Conservation (phyloP, 1,140 invertebrate genomes). For the Heliconius hewitsoni region DNA sequence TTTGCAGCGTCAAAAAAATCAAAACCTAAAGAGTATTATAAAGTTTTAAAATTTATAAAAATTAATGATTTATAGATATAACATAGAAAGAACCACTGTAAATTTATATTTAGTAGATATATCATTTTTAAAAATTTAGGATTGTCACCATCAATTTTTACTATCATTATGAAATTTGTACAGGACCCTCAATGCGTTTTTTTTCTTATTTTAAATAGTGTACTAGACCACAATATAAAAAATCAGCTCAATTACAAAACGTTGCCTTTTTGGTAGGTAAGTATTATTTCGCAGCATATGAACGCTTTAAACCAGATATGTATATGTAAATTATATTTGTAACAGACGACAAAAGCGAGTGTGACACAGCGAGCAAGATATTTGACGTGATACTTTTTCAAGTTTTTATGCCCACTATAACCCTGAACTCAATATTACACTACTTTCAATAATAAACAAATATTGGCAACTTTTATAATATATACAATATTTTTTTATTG, state of each 20-base stretch:
- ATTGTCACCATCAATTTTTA: too few species aligned
- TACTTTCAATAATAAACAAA: constrained; percentile 15
- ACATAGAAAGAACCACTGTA: too few species aligned
- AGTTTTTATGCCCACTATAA: constrained; percentile 34
- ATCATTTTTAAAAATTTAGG: too few species aligned
- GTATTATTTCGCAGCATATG: neutral
- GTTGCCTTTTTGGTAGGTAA: neutral
- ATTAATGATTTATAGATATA: too few species aligned
- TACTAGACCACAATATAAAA: neutral
- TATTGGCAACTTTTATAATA: neutral
- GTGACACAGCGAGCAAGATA: neutral
- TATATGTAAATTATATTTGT: constrained; percentile 1
- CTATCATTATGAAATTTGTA: too few species aligned
- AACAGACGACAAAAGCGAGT: neutral
- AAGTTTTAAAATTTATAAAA: too few species aligned
- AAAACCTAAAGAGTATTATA: too few species aligned
- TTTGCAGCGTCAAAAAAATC: too few species aligned
- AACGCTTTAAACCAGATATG: constrained; percentile 4
- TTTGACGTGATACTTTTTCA: constrained; percentile 20
- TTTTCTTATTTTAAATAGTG: neutral
- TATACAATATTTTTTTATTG: neutral
- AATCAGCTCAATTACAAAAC: neutral
- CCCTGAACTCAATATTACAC: constrained; percentile 64
- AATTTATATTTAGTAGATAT: too few species aligned
- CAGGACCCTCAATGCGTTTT: too few species aligned